Evolutionary conservation across 2,113 vertebrate genomes (phyloP), one percentile per base, ranked within the genome.

Genomic region (Gallinago undulata): DNA sequence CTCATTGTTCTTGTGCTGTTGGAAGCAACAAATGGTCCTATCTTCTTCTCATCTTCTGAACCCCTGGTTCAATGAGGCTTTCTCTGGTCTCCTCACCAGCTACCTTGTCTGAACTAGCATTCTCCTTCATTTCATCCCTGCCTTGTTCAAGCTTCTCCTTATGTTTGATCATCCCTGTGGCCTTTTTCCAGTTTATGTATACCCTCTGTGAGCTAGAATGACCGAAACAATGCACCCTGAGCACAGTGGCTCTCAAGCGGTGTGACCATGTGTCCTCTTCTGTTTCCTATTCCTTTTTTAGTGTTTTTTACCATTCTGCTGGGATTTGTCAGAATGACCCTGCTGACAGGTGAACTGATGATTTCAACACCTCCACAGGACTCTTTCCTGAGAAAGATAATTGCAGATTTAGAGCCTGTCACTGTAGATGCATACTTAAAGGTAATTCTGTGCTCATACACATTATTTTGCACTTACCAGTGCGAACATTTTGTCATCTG

Each of bases 401-500:
- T 94, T 85, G 50, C 50, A 74, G 45, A 77, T 92, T 80, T 50
- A 77, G 67, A 88, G 37, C 4, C 68, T 92, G 79, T 77, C 89
- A 47, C 41, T 84, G 57, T 60, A 67, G 76, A 50, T 70, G 62
- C 11, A 55, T 55, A 62, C 50, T 92, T 82, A 69, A 53, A 77
- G 30, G 45, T 70, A 92, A 63, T 67, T 93, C 79, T 80, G 50
- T 74, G 59, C 37, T 41, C 24, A 39, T 81, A 63, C 18, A 45
- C 25, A 22, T 84, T 89, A 75, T 70, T 94, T 96, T 89, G 31
- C 69, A 72, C 28, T 91, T 94, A 59, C 16, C 60, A 82, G 37
- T 28, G 35, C 43, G 87, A 95, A 64, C 19, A 59, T 88, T 97
- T 90, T 94, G 79, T 92, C 79, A 70, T 63, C 76, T 81, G 13